Evolutionary conservation across 2,888 invertebrate genomes (phyloP).

Genomic region (Andrena haemorrhoa): DNA sequence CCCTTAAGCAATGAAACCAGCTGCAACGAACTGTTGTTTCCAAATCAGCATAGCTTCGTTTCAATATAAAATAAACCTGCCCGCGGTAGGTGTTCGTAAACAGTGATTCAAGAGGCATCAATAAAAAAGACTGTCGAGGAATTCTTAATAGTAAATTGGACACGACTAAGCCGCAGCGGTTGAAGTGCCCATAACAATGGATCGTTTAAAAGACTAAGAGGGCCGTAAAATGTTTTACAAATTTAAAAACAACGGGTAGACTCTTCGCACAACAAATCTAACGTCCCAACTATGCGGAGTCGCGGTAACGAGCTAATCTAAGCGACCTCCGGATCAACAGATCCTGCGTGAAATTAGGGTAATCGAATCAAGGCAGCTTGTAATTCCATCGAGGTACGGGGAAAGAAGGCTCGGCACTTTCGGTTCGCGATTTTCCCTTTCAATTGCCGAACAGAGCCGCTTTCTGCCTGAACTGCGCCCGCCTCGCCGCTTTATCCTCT

Average conservation of each 20-base stretch:
- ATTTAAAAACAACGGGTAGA: slow-evolving; percentile 19
- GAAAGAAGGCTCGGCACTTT: slow-evolving; percentile 34
- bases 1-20: neutral
- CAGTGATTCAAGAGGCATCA: neutral
- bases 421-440: slow-evolving; percentile 39
- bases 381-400: slow-evolving; percentile 31
- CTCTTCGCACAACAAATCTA: neutral
- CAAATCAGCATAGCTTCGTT: neutral
- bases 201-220: neutral
- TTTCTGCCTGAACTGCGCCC: slow-evolving; percentile 95
- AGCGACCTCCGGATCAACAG: neutral
- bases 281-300: slow-evolving; percentile 1
- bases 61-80: slow-evolving; percentile 10
- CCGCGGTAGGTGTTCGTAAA: neutral
- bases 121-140: slow-evolving; percentile 6
- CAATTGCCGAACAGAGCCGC: slow-evolving; percentile 92
- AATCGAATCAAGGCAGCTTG: slow-evolving; percentile 39
- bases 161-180: neutral
- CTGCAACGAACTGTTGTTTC: no score
- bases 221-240: neutral
- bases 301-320: slow-evolving; percentile 7
- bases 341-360: slow-evolving; percentile 11
- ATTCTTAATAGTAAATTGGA: slow-evolving; percentile 1
- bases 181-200: neutral
- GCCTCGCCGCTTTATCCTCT: slow-evolving; percentile 92